Base-by-base conservation (phyloP, 2,888 invertebrate genomes). In the Rugalucina vietnamica region DNA sequence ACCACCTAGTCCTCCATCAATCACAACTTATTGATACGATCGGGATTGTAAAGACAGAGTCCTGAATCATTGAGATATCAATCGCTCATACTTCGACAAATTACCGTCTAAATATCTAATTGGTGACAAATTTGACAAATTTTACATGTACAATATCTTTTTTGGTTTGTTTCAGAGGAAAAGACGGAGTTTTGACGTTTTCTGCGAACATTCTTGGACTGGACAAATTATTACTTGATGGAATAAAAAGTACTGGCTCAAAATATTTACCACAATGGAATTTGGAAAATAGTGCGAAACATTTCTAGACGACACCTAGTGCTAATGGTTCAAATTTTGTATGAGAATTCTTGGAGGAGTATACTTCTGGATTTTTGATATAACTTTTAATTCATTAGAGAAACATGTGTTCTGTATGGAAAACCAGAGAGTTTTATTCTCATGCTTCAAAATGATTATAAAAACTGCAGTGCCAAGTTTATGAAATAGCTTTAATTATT, bases 1-100 rank as follows among this genome's bases (percentile, higher is more conserved):
- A 69, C 73, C 82, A 82, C 82, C 74, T 78, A 37, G 14, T 39
- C 27, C n/a, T 27, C 39, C 70, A 82, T 82, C 82, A 69, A 82
- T 78, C 82, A 78, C 78, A 24, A 39, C 65, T 34, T 54, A 70
- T 50, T 70, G 21, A 29, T 71, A 37, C 54, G 71, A 78, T 78
- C 65, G 24, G 34, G 65, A 65, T 34, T 65, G 65, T 34, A 65
- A 65, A 65, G 49, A 43, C 49, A 73, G 49, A 73, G 43, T 73
- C 72, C 72, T 73, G 49, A 50, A 73, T 50, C 72, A 34, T 49
- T 43, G 50, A 29, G 1, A 29, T 10, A 49, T 14, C 72, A 73
- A 43, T 73, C 72, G 72, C 72, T 73, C 72, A 73, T 43, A 73
- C 72, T 21, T 71, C 21, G 24, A 34, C 72, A 34, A 65, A 34